Conservation (phyloP, 2,113 vertebrate species). For the Ptilonorhynchus violaceus region DNA sequence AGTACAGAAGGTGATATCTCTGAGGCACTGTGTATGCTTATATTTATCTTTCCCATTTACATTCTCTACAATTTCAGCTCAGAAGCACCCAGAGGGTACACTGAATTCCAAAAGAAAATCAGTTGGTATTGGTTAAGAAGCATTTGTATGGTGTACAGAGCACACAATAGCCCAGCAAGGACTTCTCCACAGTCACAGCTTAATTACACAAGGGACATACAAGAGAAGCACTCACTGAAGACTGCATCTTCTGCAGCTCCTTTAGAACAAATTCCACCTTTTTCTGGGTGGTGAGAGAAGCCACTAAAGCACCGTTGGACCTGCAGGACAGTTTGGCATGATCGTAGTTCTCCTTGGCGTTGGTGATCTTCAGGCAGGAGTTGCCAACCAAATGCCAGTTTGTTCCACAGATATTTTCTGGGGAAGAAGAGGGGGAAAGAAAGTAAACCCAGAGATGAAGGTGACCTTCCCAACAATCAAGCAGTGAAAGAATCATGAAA, state of each 20-base stretch:
- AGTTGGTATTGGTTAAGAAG: not conserved
- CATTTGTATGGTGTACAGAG: not conserved
- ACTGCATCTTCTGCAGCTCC: conserved; percentile 88
- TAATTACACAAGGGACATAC: not conserved
- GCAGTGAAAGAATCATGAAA: not conserved
- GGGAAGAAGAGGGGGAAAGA: not conserved
- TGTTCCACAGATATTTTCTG: conserved; percentile 93
- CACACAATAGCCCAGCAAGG: not conserved
- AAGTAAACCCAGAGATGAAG: not conserved
- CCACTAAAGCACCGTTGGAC: conserved; percentile 84
- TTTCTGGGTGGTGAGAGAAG: conserved; percentile 92
- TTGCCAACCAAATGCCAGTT: conserved; percentile 95
- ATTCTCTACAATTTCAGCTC: not conserved
- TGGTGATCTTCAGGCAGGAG: conserved; percentile 90
- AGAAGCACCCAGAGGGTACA: not conserved
- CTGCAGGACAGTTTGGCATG: conserved; percentile 92
- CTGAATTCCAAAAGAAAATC: conserved; percentile 11
- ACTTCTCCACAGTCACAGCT: not conserved
- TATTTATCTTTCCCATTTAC: conserved; percentile 32
- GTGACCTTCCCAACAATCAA: not conserved
- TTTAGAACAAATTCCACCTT: conserved; percentile 96
- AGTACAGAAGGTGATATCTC: not conserved
- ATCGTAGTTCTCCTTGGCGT: conserved; percentile 89
- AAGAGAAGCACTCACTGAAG: conserved; percentile 76
- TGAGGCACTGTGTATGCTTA: not conserved